A percentile compares a stretch with the other conserved stretches of the same genome.
These are phyloP conservation scores for Sphecodes monilicornis DNA, from an alignment of 2,888 invertebrate genomes.

Conservation along the genomic window DNA sequence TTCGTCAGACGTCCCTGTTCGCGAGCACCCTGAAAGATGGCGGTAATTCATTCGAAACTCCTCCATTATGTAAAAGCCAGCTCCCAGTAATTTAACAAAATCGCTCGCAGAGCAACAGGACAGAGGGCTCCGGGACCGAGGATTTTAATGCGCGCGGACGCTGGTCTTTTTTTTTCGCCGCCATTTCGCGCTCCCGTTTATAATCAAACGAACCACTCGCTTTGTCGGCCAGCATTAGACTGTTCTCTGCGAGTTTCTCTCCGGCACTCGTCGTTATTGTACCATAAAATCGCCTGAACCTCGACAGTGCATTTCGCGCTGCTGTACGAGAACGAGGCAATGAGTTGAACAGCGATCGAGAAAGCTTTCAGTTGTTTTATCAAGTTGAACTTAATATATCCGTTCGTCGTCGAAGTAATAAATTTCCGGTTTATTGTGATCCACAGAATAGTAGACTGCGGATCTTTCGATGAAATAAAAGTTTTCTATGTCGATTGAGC, in stretches of 20 bases:
- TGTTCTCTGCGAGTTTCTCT: background rate
- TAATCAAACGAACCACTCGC: background rate
- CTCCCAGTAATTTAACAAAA: slow-evolving; percentile 41
- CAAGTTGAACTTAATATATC: background rate
- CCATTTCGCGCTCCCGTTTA: background rate
- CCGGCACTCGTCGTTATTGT: background rate
- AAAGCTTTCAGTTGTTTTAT: background rate
- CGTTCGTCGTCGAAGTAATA: background rate
- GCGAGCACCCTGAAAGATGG: slow-evolving; percentile 29
- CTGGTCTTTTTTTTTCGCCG: background rate
- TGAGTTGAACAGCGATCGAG: background rate
- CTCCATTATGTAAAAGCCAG: slow-evolving; percentile 48
- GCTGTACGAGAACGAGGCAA: background rate
- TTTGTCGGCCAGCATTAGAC: background rate
- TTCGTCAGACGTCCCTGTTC: slow-evolving; percentile 25
- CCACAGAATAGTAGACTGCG: background rate
- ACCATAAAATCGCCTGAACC: background rate
- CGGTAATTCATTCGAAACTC: slow-evolving; percentile 53
- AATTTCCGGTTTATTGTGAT: background rate
- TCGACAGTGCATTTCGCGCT: background rate
- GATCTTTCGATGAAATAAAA: background rate
- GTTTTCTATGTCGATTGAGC: background rate
- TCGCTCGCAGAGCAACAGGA: slow-evolving; percentile 16
- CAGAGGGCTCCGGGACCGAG: background rate
- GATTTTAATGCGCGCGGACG: background rate